Evolutionary conservation across 2,888 invertebrate species (phyloP), one percentile per base, ranked within the genome.

Genomic region (Trachelus troglodyta): DNA sequence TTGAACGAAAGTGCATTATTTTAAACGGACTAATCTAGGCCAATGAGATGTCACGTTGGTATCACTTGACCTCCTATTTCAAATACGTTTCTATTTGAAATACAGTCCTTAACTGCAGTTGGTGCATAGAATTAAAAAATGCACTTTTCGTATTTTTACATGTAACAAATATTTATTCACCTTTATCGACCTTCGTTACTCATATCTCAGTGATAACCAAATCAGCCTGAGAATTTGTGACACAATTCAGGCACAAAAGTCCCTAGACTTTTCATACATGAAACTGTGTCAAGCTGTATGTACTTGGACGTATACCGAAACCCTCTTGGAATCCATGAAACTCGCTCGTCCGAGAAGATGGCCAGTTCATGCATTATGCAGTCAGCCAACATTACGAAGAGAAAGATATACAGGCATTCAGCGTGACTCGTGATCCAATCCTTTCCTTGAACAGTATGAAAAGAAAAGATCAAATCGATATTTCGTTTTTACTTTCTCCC

Each of bases 281-380:
- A 75, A 83, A 83, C 77, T 82, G 79, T 81, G 81, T 83, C 83
- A 80, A 80, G 81, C 77, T 35, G 74, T 78, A 77, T 78, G 79
- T 34, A 75, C 35, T 35, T 75, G 69, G 75, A 77, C 77, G 75
- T 76, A 15, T 56, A 69, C 74, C 34, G 34, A 30, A 33, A 69
- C 23, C 37, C 37, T 35, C 75, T 34, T 69, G 35, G 35, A 37
- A 74, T 74, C n/a, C 37, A 75, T 71, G 69, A 83, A 82, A 83
- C 82, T 79, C 80, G 79, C 77, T 79, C 76, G 77, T 80, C 79
- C 75, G 83, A 82, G 86, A 82, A 82, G 80, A 81, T 80, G 75
- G 77, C 79, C 79, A 83, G 79, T 78, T 83, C 85, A 86, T 87
- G 83, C 85, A 87, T 87, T 85, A 87, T 87, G 86, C 83, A 87